Base-by-base conservation (phyloP, 2,888 invertebrate species). In the Physocephala rufipes region DNA sequence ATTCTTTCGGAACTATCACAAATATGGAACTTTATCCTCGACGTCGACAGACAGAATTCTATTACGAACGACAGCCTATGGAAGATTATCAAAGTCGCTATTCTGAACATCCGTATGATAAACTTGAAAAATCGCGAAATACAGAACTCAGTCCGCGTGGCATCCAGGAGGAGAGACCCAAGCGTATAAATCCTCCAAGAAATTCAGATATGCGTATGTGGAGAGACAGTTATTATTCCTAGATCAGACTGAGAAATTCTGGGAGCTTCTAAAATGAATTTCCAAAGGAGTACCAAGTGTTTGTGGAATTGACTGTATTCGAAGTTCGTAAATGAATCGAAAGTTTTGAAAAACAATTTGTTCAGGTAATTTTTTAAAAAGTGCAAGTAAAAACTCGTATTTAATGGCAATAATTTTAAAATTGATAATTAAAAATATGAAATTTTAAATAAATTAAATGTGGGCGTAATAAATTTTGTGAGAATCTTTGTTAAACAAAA, bases 211-310 rank as follows among this genome's bases (percentile, higher is more conserved):
- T 81, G 80, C 80, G 81, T 1, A 45, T 83, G 36, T 74, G 77
- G n/a, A 78, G 85, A 2, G 80, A 85, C 72, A 85, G 85, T 71
- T 85, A 85, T 71, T 85, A 85, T 70, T 85, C 85, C 0, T 84
- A 36, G 36, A 4, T 36, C 36, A 36, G 36, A 9, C 36, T 36
- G 36, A n/a, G n/a, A n/a, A n/a, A n/a, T 36, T 36, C 36, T 7
- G 36, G 9, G 5, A 36, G 36, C 36, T 36, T 9, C 36, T 9
- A 36, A 36, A 36, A 36, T 9, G 36, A 7, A 36, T 9, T 36
- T n/a, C n/a, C 4, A 36, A 36, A 36, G 4, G 36, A 7, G 9
- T 7, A 36, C 9, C 36, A 9, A 36, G 36, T 36, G 9, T 9
- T 36, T 36, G 36, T 36, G 36, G 5, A 9, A 9, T 36, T 36